These are phyloP conservation scores for Drosophila hydei DNA, from an alignment of 1,140 invertebrate species.

Conservation along the genomic window DNA sequence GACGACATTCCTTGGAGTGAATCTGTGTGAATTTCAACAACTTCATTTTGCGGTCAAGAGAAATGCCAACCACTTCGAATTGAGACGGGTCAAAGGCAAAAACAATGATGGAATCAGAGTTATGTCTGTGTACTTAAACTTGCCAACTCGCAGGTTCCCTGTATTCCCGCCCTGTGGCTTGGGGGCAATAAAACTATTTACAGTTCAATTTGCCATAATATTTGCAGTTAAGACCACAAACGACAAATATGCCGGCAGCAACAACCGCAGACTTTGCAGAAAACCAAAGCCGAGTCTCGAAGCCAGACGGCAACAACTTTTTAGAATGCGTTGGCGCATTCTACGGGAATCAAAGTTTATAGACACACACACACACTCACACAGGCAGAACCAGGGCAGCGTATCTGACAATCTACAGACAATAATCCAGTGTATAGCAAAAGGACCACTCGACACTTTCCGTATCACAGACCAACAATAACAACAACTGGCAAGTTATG, in stretches of 20 bases:
- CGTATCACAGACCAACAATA: slow-evolving; percentile 39
- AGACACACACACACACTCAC: slow-evolving; percentile 31
- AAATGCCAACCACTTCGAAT: slow-evolving; percentile 18
- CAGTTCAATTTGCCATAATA: slow-evolving; percentile 81
- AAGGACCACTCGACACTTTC: slow-evolving; percentile 72
- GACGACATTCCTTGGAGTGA: slow-evolving; percentile 52
- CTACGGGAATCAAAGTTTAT: slow-evolving; percentile 78
- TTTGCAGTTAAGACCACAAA: slow-evolving; percentile 73
- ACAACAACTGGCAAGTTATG: slow-evolving; percentile 66
- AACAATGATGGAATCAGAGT: slow-evolving; percentile 46
- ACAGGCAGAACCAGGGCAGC: slow-evolving; percentile 19
- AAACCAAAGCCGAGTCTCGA: slow-evolving; percentile 5
- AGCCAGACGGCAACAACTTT: slow-evolving; percentile 54
- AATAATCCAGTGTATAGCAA: slow-evolving; percentile 75
- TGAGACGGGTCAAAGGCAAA: slow-evolving; percentile 39
- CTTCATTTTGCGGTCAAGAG: slow-evolving; percentile 56
- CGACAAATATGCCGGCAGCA: slow-evolving; percentile 72
- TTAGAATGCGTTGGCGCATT: slow-evolving; percentile 65
- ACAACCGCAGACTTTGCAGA: slow-evolving; percentile 53
- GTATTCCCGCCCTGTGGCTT: slow-evolving; percentile 53
- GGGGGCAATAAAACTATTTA: slow-evolving; percentile 79
- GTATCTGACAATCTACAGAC: slow-evolving; percentile 74
- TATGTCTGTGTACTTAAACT: slow-evolving; percentile 43
- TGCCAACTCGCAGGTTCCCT: background rate
- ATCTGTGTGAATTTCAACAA: slow-evolving; percentile 63